phyloP scores from a whole-genome alignment of 2,113 vertebrate species.

The Okapia johnstoni region DNA sequence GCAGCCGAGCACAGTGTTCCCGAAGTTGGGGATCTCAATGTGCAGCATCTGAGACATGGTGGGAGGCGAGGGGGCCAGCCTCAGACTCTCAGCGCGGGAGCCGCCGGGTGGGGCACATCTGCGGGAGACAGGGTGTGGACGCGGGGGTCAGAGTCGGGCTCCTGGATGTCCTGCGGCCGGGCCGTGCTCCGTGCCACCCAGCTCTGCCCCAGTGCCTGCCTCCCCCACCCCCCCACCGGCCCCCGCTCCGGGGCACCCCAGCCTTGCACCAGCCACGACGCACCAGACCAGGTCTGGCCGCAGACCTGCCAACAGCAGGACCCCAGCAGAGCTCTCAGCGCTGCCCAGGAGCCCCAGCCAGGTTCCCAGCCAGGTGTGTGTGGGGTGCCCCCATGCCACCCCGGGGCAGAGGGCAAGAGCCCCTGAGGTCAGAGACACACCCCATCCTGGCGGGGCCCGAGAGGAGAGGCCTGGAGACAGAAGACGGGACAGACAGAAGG shows the following conservation, averaged over 20 bases:
- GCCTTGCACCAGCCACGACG: fast-evolving
- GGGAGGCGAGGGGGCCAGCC: slow-evolving; percentile 64
- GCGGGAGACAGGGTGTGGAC: slow-evolving; percentile 52
- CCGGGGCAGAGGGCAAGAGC: neutral
- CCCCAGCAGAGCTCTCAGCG: neutral
- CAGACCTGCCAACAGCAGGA: fast-evolving
- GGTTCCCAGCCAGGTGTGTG: neutral
- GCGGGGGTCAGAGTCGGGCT: neutral
- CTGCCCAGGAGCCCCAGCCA: fast-evolving
- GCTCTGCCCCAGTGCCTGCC: neutral
- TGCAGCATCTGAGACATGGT: slow-evolving; percentile 98
- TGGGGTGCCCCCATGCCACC: neutral
- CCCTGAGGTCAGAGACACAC: fast-evolving
- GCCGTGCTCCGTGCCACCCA: fast-evolving
- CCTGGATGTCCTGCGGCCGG: fast-evolving
- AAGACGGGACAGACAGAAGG: neutral
- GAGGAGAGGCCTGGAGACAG: neutral
- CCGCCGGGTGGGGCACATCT: slow-evolving; percentile 86
- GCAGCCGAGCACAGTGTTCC: slow-evolving; percentile 96
- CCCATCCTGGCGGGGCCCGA: fast-evolving
- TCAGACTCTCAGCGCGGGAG: slow-evolving; percentile 83
- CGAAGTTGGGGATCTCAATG: slow-evolving; percentile 98
- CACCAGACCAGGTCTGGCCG: neutral
- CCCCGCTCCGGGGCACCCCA: fast-evolving
- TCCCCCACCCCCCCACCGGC: neutral